Evolutionary conservation across 37 sponge, comb jelly and placozoan genomes (phyloP), one percentile per base, ranked within the genome.

Genomic region (Cliona cf. orientalis): DNA sequence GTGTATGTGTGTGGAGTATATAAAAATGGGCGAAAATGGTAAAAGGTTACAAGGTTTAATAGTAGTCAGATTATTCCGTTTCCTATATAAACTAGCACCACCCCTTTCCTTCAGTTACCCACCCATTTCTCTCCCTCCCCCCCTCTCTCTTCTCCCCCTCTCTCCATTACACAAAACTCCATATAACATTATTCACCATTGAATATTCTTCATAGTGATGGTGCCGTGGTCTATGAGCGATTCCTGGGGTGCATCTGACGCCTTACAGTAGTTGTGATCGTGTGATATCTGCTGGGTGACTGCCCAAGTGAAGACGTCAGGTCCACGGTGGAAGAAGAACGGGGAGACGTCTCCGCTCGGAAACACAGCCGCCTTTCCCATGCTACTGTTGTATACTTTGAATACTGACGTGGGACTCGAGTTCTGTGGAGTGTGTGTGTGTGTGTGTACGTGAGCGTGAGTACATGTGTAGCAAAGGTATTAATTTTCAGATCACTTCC

Each of bases 341-440:
- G 76, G 76, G 42, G 74, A 71, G 58, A 7, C 4, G 11, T 7
- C 26, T 1, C 68, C 58, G 53, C 36, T 33, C 28, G 28, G 28
- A 1, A 11, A 42, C 26, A 25, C 63, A 22, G 63, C 26, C 12
- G 63, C 14, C 39, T 36, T 31, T 7, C 42, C 28, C 5, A 38
- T 41, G 66, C 84, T 84, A 70, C 85, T 76, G 70, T 84, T 84
- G 58, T 76, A 84, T 12, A 84, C 85, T 31, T 69, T 75, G 59
- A 84, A 84, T 5, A 84, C 77, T 6, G 85, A 84, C 2, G 85
- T 76, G 53, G 73, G 73, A 49, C 73, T 72, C 25, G 12, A 31
- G 55, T 72, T 55, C 73, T 72, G 55, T 2, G 4, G n/a, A 5
- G 70, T 43, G 22, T 43, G 23, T n/a, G 29, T 25, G 23, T 25